phyloP scores from a whole-genome alignment of 2,113 vertebrate genomes.

The Etia nguti region DNA sequence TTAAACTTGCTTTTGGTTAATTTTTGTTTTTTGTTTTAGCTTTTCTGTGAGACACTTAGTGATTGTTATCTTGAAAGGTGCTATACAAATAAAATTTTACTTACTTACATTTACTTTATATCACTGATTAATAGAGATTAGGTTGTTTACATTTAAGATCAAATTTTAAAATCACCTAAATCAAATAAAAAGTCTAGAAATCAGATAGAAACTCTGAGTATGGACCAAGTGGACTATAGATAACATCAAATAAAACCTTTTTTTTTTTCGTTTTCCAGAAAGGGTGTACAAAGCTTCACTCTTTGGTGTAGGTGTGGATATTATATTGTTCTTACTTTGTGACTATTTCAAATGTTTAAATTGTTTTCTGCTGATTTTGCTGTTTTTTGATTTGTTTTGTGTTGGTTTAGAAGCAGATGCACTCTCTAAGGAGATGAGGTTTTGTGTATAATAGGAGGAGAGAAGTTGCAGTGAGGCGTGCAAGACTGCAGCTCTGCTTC shows the following conservation, averaged over 20 bases:
- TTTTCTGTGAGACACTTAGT: too few species aligned
- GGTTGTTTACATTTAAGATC: too few species aligned
- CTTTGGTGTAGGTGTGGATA: neutral
- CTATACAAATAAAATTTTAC: too few species aligned
- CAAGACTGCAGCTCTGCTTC: neutral
- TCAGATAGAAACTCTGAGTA: neutral
- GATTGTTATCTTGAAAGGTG: too few species aligned
- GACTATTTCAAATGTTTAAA: neutral
- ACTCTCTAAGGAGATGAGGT: neutral
- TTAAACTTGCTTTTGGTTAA: too few species aligned
- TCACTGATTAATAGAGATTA: too few species aligned
- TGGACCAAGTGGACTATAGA: too few species aligned
- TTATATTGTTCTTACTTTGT: neutral
- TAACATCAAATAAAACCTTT: neutral
- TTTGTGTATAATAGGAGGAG: neutral
- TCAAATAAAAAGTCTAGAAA: neutral
- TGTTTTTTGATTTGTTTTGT: neutral
- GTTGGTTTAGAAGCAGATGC: neutral
- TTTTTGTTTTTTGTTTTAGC: too few species aligned
- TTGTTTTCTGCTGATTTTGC: neutral
- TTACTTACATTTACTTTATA: too few species aligned
- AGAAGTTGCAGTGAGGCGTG: neutral
- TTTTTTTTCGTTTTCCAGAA: neutral
- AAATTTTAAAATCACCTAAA: too few species aligned
- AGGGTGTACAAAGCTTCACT: neutral